Evolutionary conservation across 2,113 vertebrate genomes (phyloP), one percentile per base, ranked within the genome.

Genomic region (Chaetodon trifascialis): DNA sequence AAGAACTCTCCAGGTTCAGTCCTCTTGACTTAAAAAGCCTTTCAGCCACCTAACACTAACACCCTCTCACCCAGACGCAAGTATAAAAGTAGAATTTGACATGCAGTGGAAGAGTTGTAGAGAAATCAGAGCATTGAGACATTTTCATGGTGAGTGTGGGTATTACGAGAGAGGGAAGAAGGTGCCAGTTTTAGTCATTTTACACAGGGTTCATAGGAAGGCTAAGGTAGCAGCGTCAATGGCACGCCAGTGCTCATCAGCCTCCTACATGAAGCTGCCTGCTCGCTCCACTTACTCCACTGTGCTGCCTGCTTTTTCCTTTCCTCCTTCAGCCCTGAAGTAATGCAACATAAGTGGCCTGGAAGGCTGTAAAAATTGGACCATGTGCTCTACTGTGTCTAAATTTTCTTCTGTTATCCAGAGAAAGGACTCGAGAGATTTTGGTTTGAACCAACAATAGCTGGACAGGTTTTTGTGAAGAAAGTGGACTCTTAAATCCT

Each of bases 201-300:
- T 84, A 72, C 38, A 14, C 52, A 51, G n/a, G 19, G 77, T 89
- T 92, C 58, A 88, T 23, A 44, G 49, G 54, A 74, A 85, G 66
- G 70, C 40, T 65, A 77, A 46, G 49, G 76, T 82, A 58, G 69
- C 34, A 19, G 60, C 16, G 2, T 49, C 72, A 65, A 49, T 15
- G 16, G 64, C 79, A 74, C 7, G 2, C 72, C 79, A 56, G 11
- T 11, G 47, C 63, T 85, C 74, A 64, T 84, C 83, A 68, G 69
- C 60, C 4, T 87, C 85, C 85, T 42, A 60, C 78, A 71, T 17
- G 0, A 40, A 77, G 56, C 75, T 55, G 42, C 6, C 71, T 85
- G 44, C 68, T 73, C 34, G 9, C 66, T 86, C 63, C 15, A 69
- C 77, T 84, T 73, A 52, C 70, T 75, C 34, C 58, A 60, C 44